Evolutionary conservation across 2,113 vertebrate genomes (phyloP).

Genomic region (Piprites chloris): DNA sequence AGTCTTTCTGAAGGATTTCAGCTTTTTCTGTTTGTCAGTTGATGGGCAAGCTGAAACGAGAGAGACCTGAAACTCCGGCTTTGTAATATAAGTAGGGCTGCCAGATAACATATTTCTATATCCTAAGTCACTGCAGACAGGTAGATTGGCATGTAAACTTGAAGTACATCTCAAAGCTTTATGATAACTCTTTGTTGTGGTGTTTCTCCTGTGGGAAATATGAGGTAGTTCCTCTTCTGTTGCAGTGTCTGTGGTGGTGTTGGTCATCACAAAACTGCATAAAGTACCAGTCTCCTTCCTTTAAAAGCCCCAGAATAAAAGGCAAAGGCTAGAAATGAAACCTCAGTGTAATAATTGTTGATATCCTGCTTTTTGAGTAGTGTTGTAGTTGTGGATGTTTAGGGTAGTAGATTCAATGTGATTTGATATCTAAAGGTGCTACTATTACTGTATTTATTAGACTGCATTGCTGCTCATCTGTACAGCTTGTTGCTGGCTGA

Average conservation of each 20-base stretch:
- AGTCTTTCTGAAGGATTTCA: not conserved
- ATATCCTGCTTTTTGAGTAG: not conserved
- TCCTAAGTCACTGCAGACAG: not conserved
- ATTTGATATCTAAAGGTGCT: not conserved
- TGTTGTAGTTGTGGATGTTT: not conserved
- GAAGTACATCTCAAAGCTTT: not conserved
- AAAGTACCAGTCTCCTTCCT: not conserved
- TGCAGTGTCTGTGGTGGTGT: not conserved
- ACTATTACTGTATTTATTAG: not conserved
- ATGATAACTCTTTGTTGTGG: not conserved
- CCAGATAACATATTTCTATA: not conserved
- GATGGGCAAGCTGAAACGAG: not conserved
- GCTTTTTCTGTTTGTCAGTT: not conserved
- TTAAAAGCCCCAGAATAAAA: not conserved
- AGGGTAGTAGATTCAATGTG: not conserved
- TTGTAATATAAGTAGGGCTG: not conserved
- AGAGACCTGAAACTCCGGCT: not conserved
- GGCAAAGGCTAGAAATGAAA: not conserved
- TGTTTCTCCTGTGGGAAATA: not conserved
- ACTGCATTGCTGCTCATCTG: not conserved
- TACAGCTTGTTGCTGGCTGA: not conserved
- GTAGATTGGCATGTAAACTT: not conserved
- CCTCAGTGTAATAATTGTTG: not conserved
- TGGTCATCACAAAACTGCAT: not conserved
- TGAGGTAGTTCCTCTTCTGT: not conserved